Evolutionary conservation across 2,888 invertebrate genomes (phyloP), one percentile per base, ranked within the genome.

Genomic region (Ornithoptera priamus): DNA sequence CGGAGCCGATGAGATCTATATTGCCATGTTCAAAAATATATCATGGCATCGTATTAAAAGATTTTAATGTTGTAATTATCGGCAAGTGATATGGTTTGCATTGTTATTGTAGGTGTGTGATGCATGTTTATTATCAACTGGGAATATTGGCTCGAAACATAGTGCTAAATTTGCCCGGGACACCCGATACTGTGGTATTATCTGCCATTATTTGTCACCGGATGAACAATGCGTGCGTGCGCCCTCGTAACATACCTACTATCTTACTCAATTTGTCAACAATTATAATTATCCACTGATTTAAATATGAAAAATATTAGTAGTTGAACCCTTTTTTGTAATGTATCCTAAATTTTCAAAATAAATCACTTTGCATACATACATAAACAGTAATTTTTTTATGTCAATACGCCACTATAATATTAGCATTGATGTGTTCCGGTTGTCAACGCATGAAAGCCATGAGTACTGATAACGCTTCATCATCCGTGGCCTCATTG

Each of bases 111-210:
- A 75, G 65, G 70, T 77, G 75, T 76, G 80, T 86, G 83, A 85
- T 80, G 81, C 81, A 85, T 87, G 90, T 91, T 91, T 88, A 90
- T 90, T 89, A 90, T 88, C 86, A 85, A 84, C 80, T 80, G 83
- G 80, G 89, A 89, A 90, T 89, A 90, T 91, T 91, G 91, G 91
- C 92, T 88, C 87, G 88, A 82, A 85, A 86, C 88, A 83, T 81
- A 89, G 89, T 87, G 82, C 86, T 91, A 90, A 91, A 92, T 91
- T 90, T 83, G 81, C 82, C 75, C 73, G 79, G 83, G 86, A 89
- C 89, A 92, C 86, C 86, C 89, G 92, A 92, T 91, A 92, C 82
- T 86, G 88, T 87, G 88, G 89, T 87, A 92, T 91, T 92, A 92
- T 92, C 92, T 87, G 82, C 85, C 85, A 90, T 92, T 90, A 92